These are phyloP conservation scores for Teinopalpus imperialis DNA, from an alignment of 2,888 invertebrate genomes.

Conservation along the genomic window DNA sequence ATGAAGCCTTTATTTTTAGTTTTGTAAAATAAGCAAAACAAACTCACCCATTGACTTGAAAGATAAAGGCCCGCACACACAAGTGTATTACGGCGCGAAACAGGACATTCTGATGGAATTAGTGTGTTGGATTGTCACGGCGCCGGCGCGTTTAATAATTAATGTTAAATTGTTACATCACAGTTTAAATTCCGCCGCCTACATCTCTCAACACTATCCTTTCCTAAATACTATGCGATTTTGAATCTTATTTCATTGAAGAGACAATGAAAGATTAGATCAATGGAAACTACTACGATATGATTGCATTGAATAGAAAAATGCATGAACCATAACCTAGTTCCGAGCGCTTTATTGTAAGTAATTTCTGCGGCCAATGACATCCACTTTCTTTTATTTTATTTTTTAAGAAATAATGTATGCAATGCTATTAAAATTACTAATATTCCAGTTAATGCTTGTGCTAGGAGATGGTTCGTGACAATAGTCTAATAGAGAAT, in stretches of 20 bases:
- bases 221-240: slow-evolving; percentile 3
- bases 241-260: slow-evolving; percentile 11
- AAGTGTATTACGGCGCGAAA: slow-evolving; percentile 2
- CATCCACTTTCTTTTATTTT: too few species aligned
- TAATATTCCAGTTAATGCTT: too few species aligned
- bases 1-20: too few species aligned
- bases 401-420: too few species aligned
- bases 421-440: too few species aligned
- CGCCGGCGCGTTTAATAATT: slow-evolving; percentile 33
- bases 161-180: slow-evolving; percentile 39
- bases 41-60: background rate
- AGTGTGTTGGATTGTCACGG: slow-evolving; percentile 3
- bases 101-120: slow-evolving; percentile 18
- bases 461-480: too few species aligned
- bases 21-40: too few species aligned
- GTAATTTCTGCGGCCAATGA: too few species aligned
- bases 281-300: background rate
- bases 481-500: too few species aligned
- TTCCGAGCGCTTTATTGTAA: too few species aligned
- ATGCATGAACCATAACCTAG: too few species aligned
- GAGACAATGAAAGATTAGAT: background rate
- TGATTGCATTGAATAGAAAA: slow-evolving; percentile 4
- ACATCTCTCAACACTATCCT: slow-evolving; percentile 10
- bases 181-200: slow-evolving; percentile 33
- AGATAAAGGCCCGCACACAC: slow-evolving; percentile 1